phyloP scores from a whole-genome alignment of 2,888 invertebrate genomes.

The Endotricha flammealis region DNA sequence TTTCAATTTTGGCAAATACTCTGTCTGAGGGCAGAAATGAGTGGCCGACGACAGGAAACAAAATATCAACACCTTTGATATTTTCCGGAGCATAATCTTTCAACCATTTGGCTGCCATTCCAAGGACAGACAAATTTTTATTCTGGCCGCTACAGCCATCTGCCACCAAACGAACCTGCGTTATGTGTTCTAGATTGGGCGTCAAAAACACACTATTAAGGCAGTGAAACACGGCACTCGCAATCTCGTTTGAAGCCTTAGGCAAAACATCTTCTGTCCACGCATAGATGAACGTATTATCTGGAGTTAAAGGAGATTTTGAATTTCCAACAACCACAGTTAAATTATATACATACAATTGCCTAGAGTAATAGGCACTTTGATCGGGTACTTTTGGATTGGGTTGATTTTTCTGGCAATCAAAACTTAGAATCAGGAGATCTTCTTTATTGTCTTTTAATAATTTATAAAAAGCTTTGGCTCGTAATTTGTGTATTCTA shows the following conservation, averaged over 20 bases:
- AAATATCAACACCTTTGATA: background rate
- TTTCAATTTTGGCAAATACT: constrained; percentile 18
- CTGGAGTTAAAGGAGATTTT: constrained; percentile 1
- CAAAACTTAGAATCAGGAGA: constrained; percentile 22
- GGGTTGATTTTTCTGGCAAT: constrained; percentile 31
- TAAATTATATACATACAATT: constrained; percentile 8
- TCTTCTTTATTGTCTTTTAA: constrained; percentile 6
- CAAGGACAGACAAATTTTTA: constrained; percentile 17
- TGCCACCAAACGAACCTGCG: constrained; percentile 18
- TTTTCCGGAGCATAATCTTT: constrained; percentile 4
- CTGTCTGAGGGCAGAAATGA: constrained; percentile 17
- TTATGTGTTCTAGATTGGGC: constrained; percentile 19
- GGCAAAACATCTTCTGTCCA: constrained; percentile 6
- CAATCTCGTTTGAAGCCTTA: background rate
- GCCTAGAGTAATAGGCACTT: constrained; percentile 5
- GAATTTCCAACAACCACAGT: constrained; percentile 7
- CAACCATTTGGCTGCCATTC: constrained; percentile 14
- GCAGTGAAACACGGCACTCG: too few relatives aligned
- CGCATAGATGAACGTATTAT: constrained; percentile 2
- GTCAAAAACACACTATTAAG: constrained; percentile 12
- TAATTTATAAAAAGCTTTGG: background rate
- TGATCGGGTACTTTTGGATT: constrained; percentile 10
- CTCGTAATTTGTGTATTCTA: background rate
- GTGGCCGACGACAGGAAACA: constrained; percentile 9
- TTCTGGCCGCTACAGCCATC: constrained; percentile 20